Conservation (phyloP, 1,140 invertebrate genomes). For the Orchestia grillus region DNA sequence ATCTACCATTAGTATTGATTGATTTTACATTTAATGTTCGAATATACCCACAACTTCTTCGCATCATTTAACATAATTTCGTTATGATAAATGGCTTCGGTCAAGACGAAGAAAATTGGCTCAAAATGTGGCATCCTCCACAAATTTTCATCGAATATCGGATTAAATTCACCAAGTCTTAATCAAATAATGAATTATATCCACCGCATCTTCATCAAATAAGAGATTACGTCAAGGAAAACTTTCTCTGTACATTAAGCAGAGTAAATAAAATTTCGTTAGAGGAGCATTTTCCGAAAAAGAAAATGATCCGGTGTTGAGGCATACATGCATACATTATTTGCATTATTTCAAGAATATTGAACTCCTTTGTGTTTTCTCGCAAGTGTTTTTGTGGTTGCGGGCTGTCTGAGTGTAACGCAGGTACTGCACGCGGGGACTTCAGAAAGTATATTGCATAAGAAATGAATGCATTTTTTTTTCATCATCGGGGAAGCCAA, state of each 20-base stretch:
- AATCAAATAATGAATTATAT: not conserved
- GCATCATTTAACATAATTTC: no score
- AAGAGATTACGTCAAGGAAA: not conserved
- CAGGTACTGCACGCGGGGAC: no score
- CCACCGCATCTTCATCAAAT: not conserved
- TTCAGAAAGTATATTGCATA: not conserved
- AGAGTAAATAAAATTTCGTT: not conserved
- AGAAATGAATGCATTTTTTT: not conserved
- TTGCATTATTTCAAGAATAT: not conserved
- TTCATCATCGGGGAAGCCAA: not conserved
- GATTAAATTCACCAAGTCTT: not conserved
- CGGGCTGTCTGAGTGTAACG: not conserved
- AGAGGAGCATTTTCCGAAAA: not conserved
- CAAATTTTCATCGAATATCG: no score
- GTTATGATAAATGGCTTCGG: no score
- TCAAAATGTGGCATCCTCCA: no score
- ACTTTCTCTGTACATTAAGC: not conserved
- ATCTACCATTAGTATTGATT: not conserved
- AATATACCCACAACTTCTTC: not conserved
- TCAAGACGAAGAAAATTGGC: no score
- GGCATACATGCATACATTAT: not conserved
- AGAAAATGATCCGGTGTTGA: not conserved
- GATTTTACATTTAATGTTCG: not conserved
- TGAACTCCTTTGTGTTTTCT: not conserved
- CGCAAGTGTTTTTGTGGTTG: not conserved